Base-by-base conservation (phyloP, 2,797 vertebrate genomes). In the Botia almorhae region DNA sequence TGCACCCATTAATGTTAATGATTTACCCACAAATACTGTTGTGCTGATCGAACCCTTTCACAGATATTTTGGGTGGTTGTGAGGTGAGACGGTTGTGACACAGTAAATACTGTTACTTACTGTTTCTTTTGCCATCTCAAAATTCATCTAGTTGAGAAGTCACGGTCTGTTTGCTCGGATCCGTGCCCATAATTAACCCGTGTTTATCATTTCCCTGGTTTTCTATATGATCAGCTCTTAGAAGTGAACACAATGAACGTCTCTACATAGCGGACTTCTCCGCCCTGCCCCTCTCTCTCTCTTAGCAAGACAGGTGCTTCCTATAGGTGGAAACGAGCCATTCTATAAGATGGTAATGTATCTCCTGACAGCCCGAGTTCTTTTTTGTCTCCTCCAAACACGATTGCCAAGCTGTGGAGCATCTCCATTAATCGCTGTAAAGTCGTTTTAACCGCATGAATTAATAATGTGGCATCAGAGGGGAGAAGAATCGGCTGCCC, bases 391-490 rank as follows among this genome's bases (percentile, higher is more conserved):
- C 91, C 50, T 87, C 92, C 93, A 90, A 85, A 90, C 91, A 88
- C 91, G 85, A 89, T 90, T 69, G 87, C 83, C 86, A 86, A 88
- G 83, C 90, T 86, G 84, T 83, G 90, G 86, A 87, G 91, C 86
- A 90, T 90, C 90, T 93, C 93, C 93, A 93, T 94, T 95, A 94
- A 94, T 94, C 93, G 87, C 89, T 91, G 93, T 92, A 94, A 94
- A 95, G 93, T 94, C 92, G 93, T 94, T 95, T 95, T 95, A 95
- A 95, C 93, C 89, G 90, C 91, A 95, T 95, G 93, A 94, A 95
- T 95, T 94, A 94, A 93, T 95, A 94, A 95, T 95, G 93, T 36
- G 90, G 92, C 88, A 90, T 91, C 83, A 87, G 87, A 91, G 89
- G 90, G 89, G 90, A 2, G 90, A 93, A 91, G 90, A 92, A 91